Evolutionary conservation across 2,113 vertebrate genomes (phyloP).

Genomic region (Semicossyphus pulcher): DNA sequence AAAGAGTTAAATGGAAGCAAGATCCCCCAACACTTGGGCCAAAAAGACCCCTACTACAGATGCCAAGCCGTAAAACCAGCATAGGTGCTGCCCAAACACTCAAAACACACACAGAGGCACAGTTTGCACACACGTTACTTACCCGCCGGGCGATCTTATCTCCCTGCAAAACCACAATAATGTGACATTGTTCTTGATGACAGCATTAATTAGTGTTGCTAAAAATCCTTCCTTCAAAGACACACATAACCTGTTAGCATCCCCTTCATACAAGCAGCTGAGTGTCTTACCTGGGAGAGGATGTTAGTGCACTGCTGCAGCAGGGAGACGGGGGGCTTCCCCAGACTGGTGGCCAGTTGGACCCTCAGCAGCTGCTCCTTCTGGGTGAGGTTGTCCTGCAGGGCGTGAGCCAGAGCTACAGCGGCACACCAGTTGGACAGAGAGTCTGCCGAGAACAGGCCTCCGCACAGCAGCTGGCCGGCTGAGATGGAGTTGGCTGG

Average conservation of each 20-base stretch:
- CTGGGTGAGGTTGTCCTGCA: conserved; percentile 94
- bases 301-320: conserved; percentile 99
- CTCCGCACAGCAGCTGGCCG: conserved; percentile 95
- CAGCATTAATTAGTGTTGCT: conserved; percentile 7
- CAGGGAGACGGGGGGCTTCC: conserved; percentile 95
- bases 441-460: conserved; percentile 95
- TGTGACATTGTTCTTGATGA: conserved; percentile 75
- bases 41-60: conserved; percentile 53
- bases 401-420: conserved; percentile 93
- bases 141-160: conserved; percentile 99
- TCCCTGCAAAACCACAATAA: conserved; percentile 95
- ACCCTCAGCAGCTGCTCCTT: conserved; percentile 97
- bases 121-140: conserved; percentile 84
- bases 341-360: conserved; percentile 95
- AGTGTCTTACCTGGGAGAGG: conserved; percentile 91
- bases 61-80: conserved; percentile 75
- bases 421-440: conserved; percentile 98
- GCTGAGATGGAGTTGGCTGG: conserved; percentile 95
- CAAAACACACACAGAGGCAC: conserved; percentile 68
- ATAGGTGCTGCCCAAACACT: conserved; percentile 79
- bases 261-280: neutral
- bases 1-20: conserved; percentile 60
- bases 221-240: conserved; percentile 12
- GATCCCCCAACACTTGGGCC: conserved; percentile 58
- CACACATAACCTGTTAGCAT: neutral